Evolutionary conservation across 2,888 invertebrate genomes (phyloP).

Genomic region (Caenorhabditis sp.): DNA sequence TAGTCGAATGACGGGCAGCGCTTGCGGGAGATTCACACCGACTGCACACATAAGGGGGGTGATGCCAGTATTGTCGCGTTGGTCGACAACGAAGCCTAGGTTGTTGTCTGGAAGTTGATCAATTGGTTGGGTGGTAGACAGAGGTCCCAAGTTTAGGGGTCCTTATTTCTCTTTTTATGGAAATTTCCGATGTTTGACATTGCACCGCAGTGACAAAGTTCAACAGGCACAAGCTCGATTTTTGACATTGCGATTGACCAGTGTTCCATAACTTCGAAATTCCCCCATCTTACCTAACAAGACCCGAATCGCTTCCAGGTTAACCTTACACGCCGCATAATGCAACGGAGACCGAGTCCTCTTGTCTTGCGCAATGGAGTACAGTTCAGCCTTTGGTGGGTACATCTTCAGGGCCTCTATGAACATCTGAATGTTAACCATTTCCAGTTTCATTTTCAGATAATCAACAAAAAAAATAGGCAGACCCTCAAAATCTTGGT

Average conservation of each 20-base stretch:
- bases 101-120: slow-evolving; percentile 18
- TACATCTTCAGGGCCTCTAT: slow-evolving; percentile 39
- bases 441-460: no score
- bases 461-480: no score
- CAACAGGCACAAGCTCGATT: no score
- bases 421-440: slow-evolving; percentile 70
- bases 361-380: slow-evolving; percentile 65
- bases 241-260: no score
- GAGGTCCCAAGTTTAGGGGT: no score
- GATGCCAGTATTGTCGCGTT: slow-evolving; percentile 74
- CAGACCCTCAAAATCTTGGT: slow-evolving; percentile 75
- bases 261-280: no score
- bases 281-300: slow-evolving; percentile 59
- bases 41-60: slow-evolving; percentile 81
- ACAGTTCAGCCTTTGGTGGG: slow-evolving; percentile 38
- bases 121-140: no score
- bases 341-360: slow-evolving; percentile 77
- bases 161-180: no score
- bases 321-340: slow-evolving; percentile 76
- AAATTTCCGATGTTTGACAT: no score
- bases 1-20: slow-evolving; percentile 72
- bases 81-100: slow-evolving; percentile 76
- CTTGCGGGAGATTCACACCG: slow-evolving; percentile 71
- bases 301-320: slow-evolving; percentile 61
- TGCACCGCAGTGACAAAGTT: no score